Base-by-base conservation (phyloP, 2,797 vertebrate genomes). In the Alfaro cultratus region DNA sequence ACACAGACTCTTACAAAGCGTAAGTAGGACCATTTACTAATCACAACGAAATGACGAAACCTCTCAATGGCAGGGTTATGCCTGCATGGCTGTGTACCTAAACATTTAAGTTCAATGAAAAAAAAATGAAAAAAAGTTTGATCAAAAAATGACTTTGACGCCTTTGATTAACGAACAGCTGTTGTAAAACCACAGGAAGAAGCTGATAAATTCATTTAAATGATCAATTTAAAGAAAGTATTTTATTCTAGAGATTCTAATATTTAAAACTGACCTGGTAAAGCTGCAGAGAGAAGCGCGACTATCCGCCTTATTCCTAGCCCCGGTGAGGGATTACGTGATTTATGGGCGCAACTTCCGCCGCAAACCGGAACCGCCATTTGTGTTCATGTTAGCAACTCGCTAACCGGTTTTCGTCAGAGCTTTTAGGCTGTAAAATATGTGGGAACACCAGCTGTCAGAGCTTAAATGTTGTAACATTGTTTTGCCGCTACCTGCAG, bases 61-160 rank as follows among this genome's bases (percentile, higher is more conserved):
- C 70, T 85, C 91, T 82, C 26, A 81, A 83, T 88, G 91, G 80
- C 80, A 72, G 91, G 88, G 82, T 91, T 94, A 84, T 90, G 85
- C 86, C 84, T 89, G 85, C 90, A 93, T 94, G 91, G 93, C 91
- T 93, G 77, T 93, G 92, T 91, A 94, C 91, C 93, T 93, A 79
- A 81, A 89, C 84, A 89, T 87, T 73, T 83, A 85, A 73, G 76
- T 81, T 90, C 83, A 80, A 78, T 90, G 80, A 93, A 76, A 87
- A 87, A 79, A 91, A 8, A 49, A 3, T 12, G 12, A 92, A 74
- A 87, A 87, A 80, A 92, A 45, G n/a, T n/a, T n/a, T n/a, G 79
- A 82, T 87, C 82, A 90, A 91, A 92, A 91, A 75, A 86, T 12
- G 36, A 68, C 64, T 68, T 68, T 68, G 85, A 91, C 74, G 79